Percentiles rank a stretch among this genome's conserved stretches.
Evolutionary conservation across 2,113 vertebrate genomes (phyloP).

Genomic region (Morphnarchus princeps): DNA sequence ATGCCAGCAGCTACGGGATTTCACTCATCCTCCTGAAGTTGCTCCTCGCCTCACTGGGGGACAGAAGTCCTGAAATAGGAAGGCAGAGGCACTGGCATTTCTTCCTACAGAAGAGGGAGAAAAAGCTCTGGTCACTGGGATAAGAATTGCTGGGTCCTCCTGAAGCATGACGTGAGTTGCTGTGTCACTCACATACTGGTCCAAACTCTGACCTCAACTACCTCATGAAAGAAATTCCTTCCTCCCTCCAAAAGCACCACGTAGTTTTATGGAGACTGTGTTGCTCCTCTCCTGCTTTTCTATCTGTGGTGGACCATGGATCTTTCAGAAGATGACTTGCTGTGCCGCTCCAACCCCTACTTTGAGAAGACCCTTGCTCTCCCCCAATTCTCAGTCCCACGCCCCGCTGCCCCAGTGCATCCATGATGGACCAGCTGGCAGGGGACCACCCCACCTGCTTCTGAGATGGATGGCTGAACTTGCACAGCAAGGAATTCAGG

Average conservation of each 20-base stretch:
- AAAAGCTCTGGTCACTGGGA: background rate
- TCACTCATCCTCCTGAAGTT: background rate
- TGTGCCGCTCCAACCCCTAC: background rate
- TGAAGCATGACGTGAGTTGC: background rate
- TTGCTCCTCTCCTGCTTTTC: background rate
- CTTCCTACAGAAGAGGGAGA: background rate
- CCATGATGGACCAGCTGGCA: background rate
- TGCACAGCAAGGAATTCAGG: background rate
- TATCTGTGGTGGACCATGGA: background rate
- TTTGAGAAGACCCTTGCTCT: background rate
- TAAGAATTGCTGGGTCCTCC: background rate
- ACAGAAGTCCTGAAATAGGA: background rate
- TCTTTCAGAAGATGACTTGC: background rate
- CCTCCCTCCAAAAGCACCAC: background rate
- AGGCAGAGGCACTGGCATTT: background rate
- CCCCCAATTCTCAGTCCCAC: background rate
- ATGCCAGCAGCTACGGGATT: background rate
- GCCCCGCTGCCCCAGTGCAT: background rate
- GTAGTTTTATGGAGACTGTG: background rate
- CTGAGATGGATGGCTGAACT: background rate
- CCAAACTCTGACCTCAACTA: background rate
- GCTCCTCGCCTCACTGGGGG: background rate
- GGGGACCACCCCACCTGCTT: background rate
- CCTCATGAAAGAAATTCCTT: background rate
- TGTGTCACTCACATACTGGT: background rate